Evolutionary conservation across 2,113 vertebrate genomes (phyloP), one percentile per base, ranked within the genome.

Genomic region (Taxidea taxus): DNA sequence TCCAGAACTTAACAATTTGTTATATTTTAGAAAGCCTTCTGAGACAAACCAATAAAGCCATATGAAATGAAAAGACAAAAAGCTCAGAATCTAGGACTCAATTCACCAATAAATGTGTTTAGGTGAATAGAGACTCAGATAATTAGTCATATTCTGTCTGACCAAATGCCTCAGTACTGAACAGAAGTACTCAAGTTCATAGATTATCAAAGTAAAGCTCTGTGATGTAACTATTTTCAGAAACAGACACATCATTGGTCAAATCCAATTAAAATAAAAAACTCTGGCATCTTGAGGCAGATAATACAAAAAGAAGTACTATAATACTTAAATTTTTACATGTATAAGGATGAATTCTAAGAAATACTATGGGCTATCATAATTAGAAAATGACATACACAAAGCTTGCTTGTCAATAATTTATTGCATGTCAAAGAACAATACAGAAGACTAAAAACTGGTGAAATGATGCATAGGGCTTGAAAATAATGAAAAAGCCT

Each of bases 31-130:
- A 66, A 95, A 95, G 56, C 10, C 27, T 94, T 98, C 87, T 93
- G 60, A 94, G 97, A 94, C 37, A 94, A 92, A 92, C 42, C n/a
- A 83, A 90, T 90, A 96, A 97, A 94, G 25, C 25, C 70, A 96
- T 47, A 90, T 0, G 14, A 90, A 97, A 93, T 90, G 27, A 80
- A 94, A 91, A 87, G 62, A 16, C 4, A 37, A 90, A 91, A 82
- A 83, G 18, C 31, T 97, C 75, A 84, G 64, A 89, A 95, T 81
- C 34, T 21, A 77, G 4, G 21, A 62, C 8, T 94, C 18, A 72
- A 96, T 27, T 96, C 66, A 90, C 37, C 72, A 96, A 54, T 85
- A 87, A 94, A 66, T 16, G 42, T 62, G 39, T 83, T 89, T 94
- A 84, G 90, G 56, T 83, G 51, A 94, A 88, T 54, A 90, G 2